Conservation (phyloP, 2,888 invertebrate genomes). For the Harpagoxenus sublaevis region DNA sequence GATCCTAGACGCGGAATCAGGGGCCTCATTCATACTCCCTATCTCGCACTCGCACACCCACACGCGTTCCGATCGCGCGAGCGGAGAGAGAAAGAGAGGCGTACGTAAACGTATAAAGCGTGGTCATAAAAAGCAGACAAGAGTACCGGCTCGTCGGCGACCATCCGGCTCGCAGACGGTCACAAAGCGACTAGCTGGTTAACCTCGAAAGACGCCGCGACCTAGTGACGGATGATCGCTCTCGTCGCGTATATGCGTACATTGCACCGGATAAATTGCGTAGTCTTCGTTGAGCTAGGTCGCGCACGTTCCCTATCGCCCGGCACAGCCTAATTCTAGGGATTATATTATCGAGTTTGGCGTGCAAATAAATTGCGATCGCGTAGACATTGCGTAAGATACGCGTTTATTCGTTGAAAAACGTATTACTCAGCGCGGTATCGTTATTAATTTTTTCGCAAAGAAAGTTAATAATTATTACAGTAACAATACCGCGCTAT, state of each 20-base stretch:
- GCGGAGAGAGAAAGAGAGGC: not conserved
- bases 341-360: not conserved
- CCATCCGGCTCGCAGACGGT: conserved; percentile 47
- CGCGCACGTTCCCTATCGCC: conserved; percentile 24
- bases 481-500: not conserved
- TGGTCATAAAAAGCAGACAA: conserved; percentile 38
- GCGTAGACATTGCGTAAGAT: conserved; percentile 4
- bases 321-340: not conserved
- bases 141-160: conserved; percentile 20
- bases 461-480: conserved; percentile 25
- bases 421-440: not conserved
- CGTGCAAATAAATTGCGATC: not conserved
- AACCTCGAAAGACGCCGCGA: conserved; percentile 41
- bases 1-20: conserved; percentile 49
- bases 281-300: conserved; percentile 51
- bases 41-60: conserved; percentile 38
- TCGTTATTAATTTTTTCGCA: not conserved
- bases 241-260: conserved; percentile 29
- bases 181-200: conserved; percentile 27
- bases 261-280: conserved; percentile 46
- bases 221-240: conserved; percentile 27
- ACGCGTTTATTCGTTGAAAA: not conserved
- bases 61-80: conserved; percentile 24
- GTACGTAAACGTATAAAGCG: conserved; percentile 7
- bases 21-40: conserved; percentile 52